phyloP scores from a whole-genome alignment of 2,113 vertebrate species.

The Archocentrus centrarchus region DNA sequence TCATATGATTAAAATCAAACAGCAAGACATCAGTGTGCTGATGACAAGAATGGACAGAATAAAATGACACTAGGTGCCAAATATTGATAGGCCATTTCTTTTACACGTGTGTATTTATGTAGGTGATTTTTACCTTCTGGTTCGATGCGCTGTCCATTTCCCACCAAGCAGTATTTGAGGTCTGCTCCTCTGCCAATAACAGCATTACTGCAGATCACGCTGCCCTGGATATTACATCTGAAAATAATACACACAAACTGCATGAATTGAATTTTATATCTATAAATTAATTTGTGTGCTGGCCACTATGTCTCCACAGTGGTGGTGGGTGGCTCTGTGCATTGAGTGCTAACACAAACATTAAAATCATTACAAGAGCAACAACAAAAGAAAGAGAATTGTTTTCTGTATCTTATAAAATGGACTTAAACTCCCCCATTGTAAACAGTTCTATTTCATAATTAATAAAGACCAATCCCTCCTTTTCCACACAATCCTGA shows the following conservation, averaged over 20 bases:
- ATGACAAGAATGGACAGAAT: background rate
- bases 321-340: background rate
- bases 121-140: conserved; percentile 85
- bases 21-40: background rate
- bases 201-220: conserved; percentile 92
- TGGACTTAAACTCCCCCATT: too few relatives aligned
- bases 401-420: background rate
- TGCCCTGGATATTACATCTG: conserved; percentile 93
- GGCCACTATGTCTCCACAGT: background rate
- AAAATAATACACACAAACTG: conserved; percentile 36
- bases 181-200: conserved; percentile 92
- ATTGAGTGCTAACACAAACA: background rate
- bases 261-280: background rate
- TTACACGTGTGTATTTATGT: background rate
- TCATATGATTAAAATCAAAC: background rate
- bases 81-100: background rate
- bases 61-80: background rate
- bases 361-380: background rate
- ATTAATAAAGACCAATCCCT: background rate
- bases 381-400: background rate
- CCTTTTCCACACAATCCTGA: background rate
- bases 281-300: background rate
- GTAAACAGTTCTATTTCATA: background rate
- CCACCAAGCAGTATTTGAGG: conserved; percentile 94
- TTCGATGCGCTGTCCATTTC: conserved; percentile 88